Base-by-base conservation (phyloP, 2,888 invertebrate species). In the Drosophila buzzatii region DNA sequence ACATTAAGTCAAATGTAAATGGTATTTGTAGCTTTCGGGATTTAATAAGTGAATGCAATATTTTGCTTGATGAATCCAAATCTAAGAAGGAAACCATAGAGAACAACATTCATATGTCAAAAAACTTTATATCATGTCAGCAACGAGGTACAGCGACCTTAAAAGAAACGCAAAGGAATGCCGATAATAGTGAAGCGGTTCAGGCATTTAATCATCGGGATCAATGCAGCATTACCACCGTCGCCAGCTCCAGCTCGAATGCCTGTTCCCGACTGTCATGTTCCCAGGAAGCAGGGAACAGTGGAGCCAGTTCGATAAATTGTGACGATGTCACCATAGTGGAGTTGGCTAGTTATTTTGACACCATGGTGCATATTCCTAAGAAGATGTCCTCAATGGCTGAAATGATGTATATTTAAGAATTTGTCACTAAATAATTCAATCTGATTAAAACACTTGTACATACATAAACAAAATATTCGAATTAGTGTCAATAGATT, bases 331-430 rank as follows among this genome's bases (percentile, higher is more conserved):
- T 98, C 59, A 98, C 97, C 53, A 98, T 98, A 87, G 98, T 98
- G 93, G 99, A 99, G 94, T 94, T 99, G 87, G 98, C 98, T 73
- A 97, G 98, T 92, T 99, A 99, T 93, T 98, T 99, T 93, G 98
- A 99, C 94, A 97, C 98, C 75, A 96, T 97, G 94, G 97, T 98
- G 81, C 97, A 98, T 94, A 98, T 99, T 94, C 98, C 98, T 80
- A 98, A 98, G 94, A 98, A 99, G 93, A 99, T 99, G 98, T 98
- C 98, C 55, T 96, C 96, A 67, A 98, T 98, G 98, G 98, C 98
- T 70, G 98, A 98, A 94, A 98, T 98, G 98, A 99, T 98, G 98
- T 99, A 99, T 92, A 98, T 98, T 94, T 97, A 95, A 95, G 47
- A 18, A 33, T 12, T 53, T 58, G 58, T 18, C 73, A 35, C 44